Conservation (phyloP, 1,140 invertebrate genomes). For the Drosophila pandora region DNA sequence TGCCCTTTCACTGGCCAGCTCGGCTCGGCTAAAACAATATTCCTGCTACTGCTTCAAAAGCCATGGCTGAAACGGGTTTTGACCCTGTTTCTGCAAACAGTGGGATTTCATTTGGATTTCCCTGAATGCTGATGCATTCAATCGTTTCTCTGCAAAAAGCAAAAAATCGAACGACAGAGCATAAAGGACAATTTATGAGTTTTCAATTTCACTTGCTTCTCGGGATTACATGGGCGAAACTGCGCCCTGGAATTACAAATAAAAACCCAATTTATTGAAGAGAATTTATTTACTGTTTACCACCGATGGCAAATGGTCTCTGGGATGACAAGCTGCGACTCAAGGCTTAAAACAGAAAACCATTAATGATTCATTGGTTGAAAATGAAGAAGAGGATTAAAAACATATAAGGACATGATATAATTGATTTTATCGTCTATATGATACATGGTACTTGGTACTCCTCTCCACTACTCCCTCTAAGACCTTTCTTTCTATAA, state of each 20-base stretch:
- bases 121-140: constrained; percentile 26
- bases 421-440: no score
- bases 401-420: neutral
- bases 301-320: neutral
- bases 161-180: constrained; percentile 27
- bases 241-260: constrained; percentile 26
- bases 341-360: neutral
- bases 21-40: constrained; percentile 30
- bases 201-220: constrained; percentile 36
- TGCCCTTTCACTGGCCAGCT: neutral
- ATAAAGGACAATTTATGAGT: constrained; percentile 44
- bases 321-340: neutral
- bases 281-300: constrained; percentile 23
- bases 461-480: no score
- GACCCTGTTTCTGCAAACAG: constrained; percentile 8
- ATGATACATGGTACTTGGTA: no score
- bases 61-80: constrained; percentile 7
- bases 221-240: constrained; percentile 6
- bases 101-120: constrained; percentile 33
- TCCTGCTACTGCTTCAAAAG: neutral
- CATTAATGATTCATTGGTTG: neutral
- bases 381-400: neutral
- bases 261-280: constrained; percentile 14
- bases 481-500: no score
- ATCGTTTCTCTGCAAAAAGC: constrained; percentile 19